Evolutionary conservation across 2,797 vertebrate genomes (phyloP).

Genomic region (Poeciliopsis infans): DNA sequence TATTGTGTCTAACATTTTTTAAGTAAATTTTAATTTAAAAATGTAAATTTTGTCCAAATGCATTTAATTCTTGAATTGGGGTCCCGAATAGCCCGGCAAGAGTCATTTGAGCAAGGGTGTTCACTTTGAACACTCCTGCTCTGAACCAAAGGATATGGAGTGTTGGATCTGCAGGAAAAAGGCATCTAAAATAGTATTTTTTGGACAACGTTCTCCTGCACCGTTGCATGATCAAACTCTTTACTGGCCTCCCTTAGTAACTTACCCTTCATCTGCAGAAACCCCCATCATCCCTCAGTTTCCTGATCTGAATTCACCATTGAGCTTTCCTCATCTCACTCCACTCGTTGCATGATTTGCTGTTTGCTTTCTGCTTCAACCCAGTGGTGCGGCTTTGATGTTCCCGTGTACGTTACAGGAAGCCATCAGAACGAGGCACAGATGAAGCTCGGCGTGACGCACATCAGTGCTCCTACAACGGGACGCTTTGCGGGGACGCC

Average conservation of each 20-base stretch:
- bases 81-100: too few relatives aligned
- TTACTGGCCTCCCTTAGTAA: constrained; percentile 28
- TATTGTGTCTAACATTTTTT: too few relatives aligned
- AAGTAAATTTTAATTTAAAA: too few relatives aligned
- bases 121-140: too few relatives aligned
- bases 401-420: background rate
- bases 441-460: background rate
- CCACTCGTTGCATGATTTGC: constrained; percentile 15
- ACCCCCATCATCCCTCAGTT: constrained; percentile 43
- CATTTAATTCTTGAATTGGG: too few relatives aligned
- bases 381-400: background rate
- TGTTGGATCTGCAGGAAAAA: background rate
- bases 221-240: constrained; percentile 35
- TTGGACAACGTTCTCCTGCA: constrained; percentile 31
- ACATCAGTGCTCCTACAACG: background rate
- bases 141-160: background rate
- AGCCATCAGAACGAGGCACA: background rate
- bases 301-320: constrained; percentile 20
- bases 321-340: constrained; percentile 14
- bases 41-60: too few relatives aligned
- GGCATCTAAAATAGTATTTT: background rate
- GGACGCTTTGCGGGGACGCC: background rate
- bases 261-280: constrained; percentile 51
- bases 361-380: constrained; percentile 23
- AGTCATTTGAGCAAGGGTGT: too few relatives aligned